A percentile compares a stretch with the other conserved stretches of the same genome.
Evolutionary conservation across 2,797 vertebrate genomes (phyloP).

Genomic region (Notolepis coatsorum): DNA sequence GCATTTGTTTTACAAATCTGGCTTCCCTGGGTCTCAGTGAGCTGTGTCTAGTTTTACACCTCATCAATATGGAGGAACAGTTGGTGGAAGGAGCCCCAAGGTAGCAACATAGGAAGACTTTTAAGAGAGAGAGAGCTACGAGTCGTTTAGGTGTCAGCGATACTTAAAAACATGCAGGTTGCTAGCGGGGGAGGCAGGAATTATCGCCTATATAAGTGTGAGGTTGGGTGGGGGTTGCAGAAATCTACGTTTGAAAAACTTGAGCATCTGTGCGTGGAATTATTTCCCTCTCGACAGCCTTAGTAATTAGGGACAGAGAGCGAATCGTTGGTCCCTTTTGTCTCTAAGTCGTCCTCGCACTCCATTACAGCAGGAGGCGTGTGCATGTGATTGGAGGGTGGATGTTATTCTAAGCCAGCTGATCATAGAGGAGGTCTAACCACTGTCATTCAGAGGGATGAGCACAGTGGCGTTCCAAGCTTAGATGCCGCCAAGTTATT

Average conservation of each 20-base stretch:
- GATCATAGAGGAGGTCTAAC: too few species aligned
- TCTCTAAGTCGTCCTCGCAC: too few species aligned
- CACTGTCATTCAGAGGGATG: neutral
- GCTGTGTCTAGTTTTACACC: conserved; percentile 30
- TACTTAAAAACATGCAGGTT: conserved; percentile 19
- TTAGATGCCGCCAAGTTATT: too few species aligned
- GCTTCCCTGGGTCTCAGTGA: conserved; percentile 19
- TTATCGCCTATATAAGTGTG: conserved; percentile 6
- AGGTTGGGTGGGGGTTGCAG: neutral
- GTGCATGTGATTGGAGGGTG: conserved; percentile 4
- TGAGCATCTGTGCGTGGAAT: neutral
- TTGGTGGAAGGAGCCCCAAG: conserved; percentile 25
- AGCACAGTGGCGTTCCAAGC: too few species aligned
- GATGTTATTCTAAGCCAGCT: conserved; percentile 1
- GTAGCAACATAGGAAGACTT: conserved; percentile 9
- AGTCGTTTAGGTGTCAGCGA: conserved; percentile 31
- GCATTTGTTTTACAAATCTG: conserved; percentile 31
- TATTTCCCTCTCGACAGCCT: neutral
- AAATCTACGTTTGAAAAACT: neutral
- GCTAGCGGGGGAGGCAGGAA: neutral
- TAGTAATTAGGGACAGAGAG: neutral
- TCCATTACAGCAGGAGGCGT: neutral
- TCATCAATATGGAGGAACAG: conserved; percentile 51
- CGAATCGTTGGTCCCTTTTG: neutral
- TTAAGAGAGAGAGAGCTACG: neutral